Conservation (phyloP, 2,797 vertebrate genomes). For the Psittacula echo region DNA sequence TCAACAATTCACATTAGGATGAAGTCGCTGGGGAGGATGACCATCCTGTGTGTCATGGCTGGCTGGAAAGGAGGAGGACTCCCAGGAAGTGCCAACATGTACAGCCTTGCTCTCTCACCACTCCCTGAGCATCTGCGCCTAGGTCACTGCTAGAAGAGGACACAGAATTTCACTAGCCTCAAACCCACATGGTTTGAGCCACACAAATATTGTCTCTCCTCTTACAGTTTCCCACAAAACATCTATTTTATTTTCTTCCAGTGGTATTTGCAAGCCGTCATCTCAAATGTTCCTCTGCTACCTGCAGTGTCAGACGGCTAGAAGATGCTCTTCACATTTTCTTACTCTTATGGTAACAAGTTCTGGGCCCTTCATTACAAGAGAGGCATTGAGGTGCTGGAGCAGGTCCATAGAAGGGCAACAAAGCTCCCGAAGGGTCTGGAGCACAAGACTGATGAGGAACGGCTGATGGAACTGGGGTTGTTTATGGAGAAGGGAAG, state of each 20-base stretch:
- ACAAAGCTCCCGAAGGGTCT: too few species aligned
- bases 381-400: too few species aligned
- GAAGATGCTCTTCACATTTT: too few species aligned
- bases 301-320: fast-evolving
- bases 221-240: not conserved
- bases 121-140: not conserved
- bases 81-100: fast-evolving
- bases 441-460: too few species aligned
- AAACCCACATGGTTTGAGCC: not conserved
- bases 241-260: not conserved
- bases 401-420: too few species aligned
- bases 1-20: not conserved
- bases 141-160: not conserved
- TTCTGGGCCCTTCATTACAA: too few species aligned
- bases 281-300: too few species aligned
- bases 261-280: too few species aligned
- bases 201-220: too few species aligned
- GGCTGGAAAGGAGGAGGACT: not conserved
- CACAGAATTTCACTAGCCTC: not conserved
- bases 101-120: not conserved
- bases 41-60: fast-evolving
- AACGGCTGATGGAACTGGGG: too few species aligned
- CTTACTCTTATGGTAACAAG: not conserved
- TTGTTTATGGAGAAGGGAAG: too few species aligned
- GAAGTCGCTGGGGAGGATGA: not conserved